phyloP scores from a whole-genome alignment of 2,797 vertebrate genomes.

The Delichon dasypus region DNA sequence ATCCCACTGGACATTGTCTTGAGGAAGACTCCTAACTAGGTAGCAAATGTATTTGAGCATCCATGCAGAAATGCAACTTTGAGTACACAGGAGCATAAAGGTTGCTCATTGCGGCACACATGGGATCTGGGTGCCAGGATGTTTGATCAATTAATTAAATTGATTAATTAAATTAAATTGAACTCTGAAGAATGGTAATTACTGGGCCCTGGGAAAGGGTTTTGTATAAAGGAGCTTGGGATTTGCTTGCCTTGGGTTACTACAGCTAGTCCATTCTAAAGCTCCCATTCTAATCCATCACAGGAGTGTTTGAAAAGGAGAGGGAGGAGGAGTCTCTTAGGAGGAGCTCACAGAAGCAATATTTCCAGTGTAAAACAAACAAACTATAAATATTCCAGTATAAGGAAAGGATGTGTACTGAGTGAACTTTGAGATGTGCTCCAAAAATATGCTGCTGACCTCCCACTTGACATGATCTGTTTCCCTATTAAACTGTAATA shows the following conservation, averaged over 20 bases:
- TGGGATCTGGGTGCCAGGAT: rapidly evolving
- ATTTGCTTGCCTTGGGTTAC: not conserved
- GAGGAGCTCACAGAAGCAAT: not conserved
- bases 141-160: too few species aligned
- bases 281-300: not conserved
- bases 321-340: not conserved
- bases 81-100: not conserved
- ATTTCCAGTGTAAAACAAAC: slow-evolving; percentile 36
- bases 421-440: slow-evolving; percentile 35
- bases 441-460: slow-evolving; percentile 58
- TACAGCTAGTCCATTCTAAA: not conserved
- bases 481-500: slow-evolving; percentile 59
- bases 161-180: too few species aligned
- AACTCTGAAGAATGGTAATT: too few species aligned
- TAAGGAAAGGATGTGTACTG: slow-evolving; percentile 1
- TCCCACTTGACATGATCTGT: slow-evolving; percentile 38
- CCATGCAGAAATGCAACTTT: not conserved
- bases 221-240: not conserved
- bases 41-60: not conserved
- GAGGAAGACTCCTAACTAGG: not conserved
- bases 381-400: slow-evolving; percentile 48
- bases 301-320: not conserved
- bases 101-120: not conserved
- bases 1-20: not conserved
- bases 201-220: too few species aligned